Evolutionary conservation across 1,140 invertebrate species (phyloP), one percentile per base, ranked within the genome.

Genomic region (Tetramorium simillimum): DNA sequence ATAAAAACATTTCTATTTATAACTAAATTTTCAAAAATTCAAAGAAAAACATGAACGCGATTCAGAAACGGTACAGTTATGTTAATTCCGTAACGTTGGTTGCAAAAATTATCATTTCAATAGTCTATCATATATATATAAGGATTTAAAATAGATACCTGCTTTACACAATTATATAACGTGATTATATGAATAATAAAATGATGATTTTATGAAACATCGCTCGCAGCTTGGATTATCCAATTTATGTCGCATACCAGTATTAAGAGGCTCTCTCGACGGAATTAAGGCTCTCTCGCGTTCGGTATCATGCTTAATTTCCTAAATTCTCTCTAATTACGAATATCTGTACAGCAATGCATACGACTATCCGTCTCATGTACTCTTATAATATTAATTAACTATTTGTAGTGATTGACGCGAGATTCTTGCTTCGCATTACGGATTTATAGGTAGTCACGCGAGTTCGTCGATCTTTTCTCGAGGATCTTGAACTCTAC

Each of bases 401-500:
- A 75, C 16, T 60, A 49, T 86, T 80, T 67, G 49, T 33, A 58
- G 51, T 82, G 51, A 86, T 86, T 69, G 85, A 78, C 85, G 37
- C n/a, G 37, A 12, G 24, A 43, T 53, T 80, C 62, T 43, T 58
- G 24, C 5, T 69, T 60, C 51, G 18, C 40, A 81, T 86, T 86
- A 67, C n/a, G 56, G 9, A 82, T 86, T 86, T 14, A 82, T 81
- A 65, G 62, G 2, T 51, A 81, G 60, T 81, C 63, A 69, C 85
- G 76, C 85, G 76, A 86, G 76, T 86, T 84, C 85, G 70, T 46
- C 85, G 75, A 81, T 86, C 76, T 49, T 86, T 69, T 80, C 75
- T 37, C 12, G 63, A 80, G 85, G 76, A 86, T 81, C 82, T 77
- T 77, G 82, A 85, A 77, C 75, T 77, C 62, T 33, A 21, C 10